These are phyloP conservation scores for Nyctibius grandis DNA, from an alignment of 2,797 vertebrate genomes.

Conservation along the genomic window DNA sequence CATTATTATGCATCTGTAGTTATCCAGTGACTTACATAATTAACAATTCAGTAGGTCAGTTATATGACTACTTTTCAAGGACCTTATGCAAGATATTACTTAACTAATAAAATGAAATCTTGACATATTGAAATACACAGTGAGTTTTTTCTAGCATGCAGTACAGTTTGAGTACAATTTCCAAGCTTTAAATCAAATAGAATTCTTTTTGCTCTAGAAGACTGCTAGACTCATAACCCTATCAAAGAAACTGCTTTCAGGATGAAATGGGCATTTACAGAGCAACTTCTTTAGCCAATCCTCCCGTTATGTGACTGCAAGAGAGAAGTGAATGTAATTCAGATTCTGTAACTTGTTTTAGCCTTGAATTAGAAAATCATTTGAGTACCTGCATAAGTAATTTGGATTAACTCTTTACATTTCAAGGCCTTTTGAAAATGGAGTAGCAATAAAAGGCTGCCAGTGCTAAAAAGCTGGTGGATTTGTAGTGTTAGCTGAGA, in stretches of 20 bases:
- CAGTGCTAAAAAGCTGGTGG: background rate
- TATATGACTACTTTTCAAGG: constrained; percentile 7
- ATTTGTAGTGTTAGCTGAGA: background rate
- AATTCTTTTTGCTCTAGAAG: background rate
- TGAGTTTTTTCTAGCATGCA: background rate
- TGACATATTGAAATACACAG: background rate
- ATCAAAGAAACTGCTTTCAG: background rate
- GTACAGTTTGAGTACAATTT: background rate
- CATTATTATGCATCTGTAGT: background rate
- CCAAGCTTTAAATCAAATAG: background rate
- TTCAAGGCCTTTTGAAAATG: background rate
- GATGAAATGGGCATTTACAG: background rate
- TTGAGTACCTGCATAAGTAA: background rate
- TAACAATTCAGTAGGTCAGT: constrained; percentile 1
- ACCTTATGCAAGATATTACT: constrained; percentile 13
- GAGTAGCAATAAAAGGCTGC: background rate
- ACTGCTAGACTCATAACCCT: background rate
- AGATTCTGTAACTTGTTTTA: background rate
- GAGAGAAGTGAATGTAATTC: background rate
- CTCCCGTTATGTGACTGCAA: background rate
- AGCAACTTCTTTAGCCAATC: background rate
- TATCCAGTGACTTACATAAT: constrained; percentile 35
- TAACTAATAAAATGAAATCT: background rate
- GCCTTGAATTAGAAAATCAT: background rate
- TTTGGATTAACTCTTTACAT: background rate